Percentiles rank a stretch among this genome's conserved stretches.
phyloP scores from a whole-genome alignment of 2,113 vertebrate species.

The Thamnaconus septentrionalis region DNA sequence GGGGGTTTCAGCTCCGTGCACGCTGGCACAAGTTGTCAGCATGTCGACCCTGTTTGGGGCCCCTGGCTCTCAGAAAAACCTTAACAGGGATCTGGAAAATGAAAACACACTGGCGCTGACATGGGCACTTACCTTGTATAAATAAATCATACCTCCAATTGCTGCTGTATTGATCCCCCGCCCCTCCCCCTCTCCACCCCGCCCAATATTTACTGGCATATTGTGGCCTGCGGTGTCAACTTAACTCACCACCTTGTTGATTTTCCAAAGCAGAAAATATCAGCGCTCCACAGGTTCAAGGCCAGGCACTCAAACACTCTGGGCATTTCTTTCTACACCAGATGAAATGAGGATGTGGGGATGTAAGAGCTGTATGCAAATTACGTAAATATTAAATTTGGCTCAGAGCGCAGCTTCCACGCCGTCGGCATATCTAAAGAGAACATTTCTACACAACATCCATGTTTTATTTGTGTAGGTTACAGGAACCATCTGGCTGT shows the following conservation, averaged over 20 bases:
- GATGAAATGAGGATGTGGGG: conserved; percentile 43
- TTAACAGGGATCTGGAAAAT: conserved; percentile 29
- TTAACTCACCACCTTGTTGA: conserved; percentile 15
- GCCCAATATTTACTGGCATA: conserved; percentile 8
- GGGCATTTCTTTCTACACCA: conserved; percentile 2
- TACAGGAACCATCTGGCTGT: conserved; percentile 61
- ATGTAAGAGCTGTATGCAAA: conserved; percentile 53
- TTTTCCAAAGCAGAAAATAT: conserved; percentile 30
- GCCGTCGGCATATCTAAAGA: conserved; percentile 58
- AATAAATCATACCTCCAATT: conserved; percentile 20
- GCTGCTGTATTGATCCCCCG: conserved; percentile 12
- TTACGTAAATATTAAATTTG: conserved; percentile 59
- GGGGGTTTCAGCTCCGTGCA: conserved; percentile 19
- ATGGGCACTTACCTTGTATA: conserved; percentile 13
- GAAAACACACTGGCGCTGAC: conserved; percentile 18
- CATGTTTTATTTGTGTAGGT: conserved; percentile 60
- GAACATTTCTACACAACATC: conserved; percentile 64
- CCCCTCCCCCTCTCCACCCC: neutral
- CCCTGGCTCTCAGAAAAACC: conserved; percentile 21
- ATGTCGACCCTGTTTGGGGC: conserved; percentile 4
- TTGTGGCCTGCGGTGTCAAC: conserved; percentile 14
- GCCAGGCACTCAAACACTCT: neutral
- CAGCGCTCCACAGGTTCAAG: conserved; percentile 14
- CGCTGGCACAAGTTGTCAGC: conserved; percentile 38
- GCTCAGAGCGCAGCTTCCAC: conserved; percentile 46